These are phyloP conservation scores for Oenanthe melanoleuca DNA, from an alignment of 2,113 vertebrate genomes.

Conservation along the genomic window DNA sequence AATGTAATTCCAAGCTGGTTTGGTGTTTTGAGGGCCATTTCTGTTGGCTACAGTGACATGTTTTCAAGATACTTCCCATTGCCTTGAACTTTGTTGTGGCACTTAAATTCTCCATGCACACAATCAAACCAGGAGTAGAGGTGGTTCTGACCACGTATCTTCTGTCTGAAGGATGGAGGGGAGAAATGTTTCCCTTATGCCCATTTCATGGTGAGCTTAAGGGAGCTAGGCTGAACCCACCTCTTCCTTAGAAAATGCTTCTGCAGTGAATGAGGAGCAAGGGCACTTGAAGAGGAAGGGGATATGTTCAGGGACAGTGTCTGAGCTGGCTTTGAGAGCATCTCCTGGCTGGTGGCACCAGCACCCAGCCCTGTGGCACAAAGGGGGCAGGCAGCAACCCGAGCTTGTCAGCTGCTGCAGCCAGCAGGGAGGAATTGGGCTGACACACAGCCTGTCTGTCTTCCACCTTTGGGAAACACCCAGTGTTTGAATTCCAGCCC, in stretches of 20 bases:
- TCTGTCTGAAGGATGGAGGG: background rate
- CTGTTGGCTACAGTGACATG: background rate
- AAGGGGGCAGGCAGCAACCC: background rate
- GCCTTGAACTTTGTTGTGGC: background rate
- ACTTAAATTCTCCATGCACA: background rate
- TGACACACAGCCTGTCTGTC: background rate
- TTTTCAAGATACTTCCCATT: background rate
- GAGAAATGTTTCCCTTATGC: background rate
- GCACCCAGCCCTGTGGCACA: fast-evolving
- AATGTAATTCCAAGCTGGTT: background rate
- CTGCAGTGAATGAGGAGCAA: background rate
- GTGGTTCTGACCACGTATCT: fast-evolving
- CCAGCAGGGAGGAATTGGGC: background rate
- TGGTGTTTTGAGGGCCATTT: background rate
- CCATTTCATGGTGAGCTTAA: background rate
- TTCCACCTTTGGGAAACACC: background rate
- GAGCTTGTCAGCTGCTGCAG: background rate
- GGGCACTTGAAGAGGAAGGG: background rate
- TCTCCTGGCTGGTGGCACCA: background rate
- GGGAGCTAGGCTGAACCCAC: background rate
- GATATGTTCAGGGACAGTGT: background rate
- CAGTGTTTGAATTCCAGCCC: background rate
- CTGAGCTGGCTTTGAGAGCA: background rate
- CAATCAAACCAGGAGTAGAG: background rate
- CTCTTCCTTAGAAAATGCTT: background rate